A percentile compares a stretch with the other conserved stretches of the same genome.
Conservation (phyloP, 2,888 invertebrate species). For the Cephus nigrinus region DNA sequence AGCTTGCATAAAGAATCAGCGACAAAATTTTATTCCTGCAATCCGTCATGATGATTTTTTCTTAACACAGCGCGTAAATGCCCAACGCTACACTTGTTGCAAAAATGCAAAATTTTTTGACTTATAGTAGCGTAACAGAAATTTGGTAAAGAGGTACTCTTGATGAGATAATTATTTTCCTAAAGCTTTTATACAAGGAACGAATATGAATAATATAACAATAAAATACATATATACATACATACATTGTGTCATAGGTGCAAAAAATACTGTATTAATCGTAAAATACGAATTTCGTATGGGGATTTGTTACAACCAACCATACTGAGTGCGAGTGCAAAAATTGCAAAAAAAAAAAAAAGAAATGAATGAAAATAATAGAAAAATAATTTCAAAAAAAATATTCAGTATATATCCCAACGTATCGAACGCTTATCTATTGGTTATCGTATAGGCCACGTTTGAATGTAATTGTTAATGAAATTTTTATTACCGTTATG, state of each 20-base stretch:
- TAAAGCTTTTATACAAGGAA: slow-evolving; percentile 56
- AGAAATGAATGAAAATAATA: background rate
- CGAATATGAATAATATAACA: background rate
- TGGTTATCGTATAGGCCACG: background rate
- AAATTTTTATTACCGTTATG: background rate
- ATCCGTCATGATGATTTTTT: no score
- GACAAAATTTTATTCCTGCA: no score
- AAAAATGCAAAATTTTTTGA: background rate
- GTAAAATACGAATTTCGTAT: background rate
- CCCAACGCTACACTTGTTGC: background rate
- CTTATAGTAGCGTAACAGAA: background rate
- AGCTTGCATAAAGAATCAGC: background rate
- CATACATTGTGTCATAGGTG: background rate
- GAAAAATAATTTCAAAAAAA: background rate
- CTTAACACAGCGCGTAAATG: no score
- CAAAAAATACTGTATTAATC: background rate
- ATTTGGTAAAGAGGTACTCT: background rate
- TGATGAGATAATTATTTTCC: slow-evolving; percentile 58
- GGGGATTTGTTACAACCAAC: background rate
- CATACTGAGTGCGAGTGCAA: background rate
- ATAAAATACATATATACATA: background rate
- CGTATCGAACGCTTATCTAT: no score
- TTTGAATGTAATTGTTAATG: background rate
- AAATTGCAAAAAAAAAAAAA: background rate
- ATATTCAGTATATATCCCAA: slow-evolving; percentile 6